A percentile compares a stretch with the other conserved stretches of the same genome.
Evolutionary conservation across 2,113 vertebrate genomes (phyloP).

Genomic region (Lates calcarifer): DNA sequence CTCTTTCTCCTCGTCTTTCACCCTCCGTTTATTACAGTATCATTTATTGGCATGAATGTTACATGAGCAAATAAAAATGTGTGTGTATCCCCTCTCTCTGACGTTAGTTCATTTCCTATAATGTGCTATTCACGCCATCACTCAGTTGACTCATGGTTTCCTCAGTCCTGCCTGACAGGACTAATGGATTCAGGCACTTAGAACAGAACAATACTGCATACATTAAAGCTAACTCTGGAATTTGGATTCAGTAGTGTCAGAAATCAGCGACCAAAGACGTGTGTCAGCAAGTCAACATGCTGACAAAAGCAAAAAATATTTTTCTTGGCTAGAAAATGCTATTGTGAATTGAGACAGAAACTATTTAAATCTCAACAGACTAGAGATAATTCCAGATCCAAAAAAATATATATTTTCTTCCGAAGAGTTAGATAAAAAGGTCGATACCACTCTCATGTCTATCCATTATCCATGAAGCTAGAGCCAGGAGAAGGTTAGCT

Average conservation of each 20-base stretch:
- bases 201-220: neutral
- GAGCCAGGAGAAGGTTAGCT: too few relatives aligned
- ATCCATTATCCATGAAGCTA: too few relatives aligned
- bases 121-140: conserved; percentile 12
- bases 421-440: too few relatives aligned
- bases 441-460: too few relatives aligned
- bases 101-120: neutral
- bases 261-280: neutral
- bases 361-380: too few relatives aligned
- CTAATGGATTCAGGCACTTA: neutral
- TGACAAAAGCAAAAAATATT: neutral
- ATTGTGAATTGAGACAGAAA: neutral
- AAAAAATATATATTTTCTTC: too few relatives aligned
- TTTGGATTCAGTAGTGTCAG: neutral
- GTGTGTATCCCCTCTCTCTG: neutral
- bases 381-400: too few relatives aligned
- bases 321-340: neutral
- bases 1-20: neutral
- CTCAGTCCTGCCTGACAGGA: conserved; percentile 5
- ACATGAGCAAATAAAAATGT: conserved; percentile 17
- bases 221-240: neutral
- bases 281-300: neutral
- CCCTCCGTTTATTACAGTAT: conserved; percentile 14
- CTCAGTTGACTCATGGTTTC: conserved; percentile 19
- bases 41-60: conserved; percentile 27